Base-by-base conservation (phyloP, 2,888 invertebrate species). In the Glaucopsyche alexis region DNA sequence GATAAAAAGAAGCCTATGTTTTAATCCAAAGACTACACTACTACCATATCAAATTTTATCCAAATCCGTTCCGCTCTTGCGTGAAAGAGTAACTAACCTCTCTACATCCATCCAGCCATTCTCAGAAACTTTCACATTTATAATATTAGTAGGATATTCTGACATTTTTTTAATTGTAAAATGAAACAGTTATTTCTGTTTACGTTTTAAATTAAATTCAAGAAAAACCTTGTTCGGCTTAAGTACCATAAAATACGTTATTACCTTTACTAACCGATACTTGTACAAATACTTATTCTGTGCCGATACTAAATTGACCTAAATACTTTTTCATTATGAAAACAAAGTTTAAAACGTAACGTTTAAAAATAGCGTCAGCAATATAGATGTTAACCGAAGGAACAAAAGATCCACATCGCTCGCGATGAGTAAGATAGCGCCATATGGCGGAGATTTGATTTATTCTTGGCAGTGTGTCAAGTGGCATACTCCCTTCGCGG, bases 381-480 rank as follows among this genome's bases (percentile, higher is more conserved):
- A 77, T 77, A 74, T 78, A 75, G 74, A 74, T 75, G 76, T 77
- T 76, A 78, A 76, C 74, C 66, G 67, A 16, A 65, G 29, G 72
- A 71, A 76, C 75, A 77, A 73, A 75, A 72, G 76, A 75, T 67
- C 74, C 74, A 74, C 69, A 72, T 75, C 72, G 75, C 72, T 72
- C 72, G 73, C 73, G 73, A 75, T 47, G 71, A 73, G 75, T 74
- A 75, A 74, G 74, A 74, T 67, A 74, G 75, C 77, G 76, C 77
- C 75, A 77, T 76, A 75, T 76, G 75, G 76, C 73, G 69, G 69
- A 76, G 77, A 90, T 87, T 85, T 87, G 89, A 90, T 90, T 89
- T 90, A 90, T 89, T 84, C 83, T 82, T 87, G 88, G 88, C 89
- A 85, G 81, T 86, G 84, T 85, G 86, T 88, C 88, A 88, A 89